Evolutionary conservation across 2,797 vertebrate species (phyloP).

Genomic region (Hippoglossus hippoglossus): DNA sequence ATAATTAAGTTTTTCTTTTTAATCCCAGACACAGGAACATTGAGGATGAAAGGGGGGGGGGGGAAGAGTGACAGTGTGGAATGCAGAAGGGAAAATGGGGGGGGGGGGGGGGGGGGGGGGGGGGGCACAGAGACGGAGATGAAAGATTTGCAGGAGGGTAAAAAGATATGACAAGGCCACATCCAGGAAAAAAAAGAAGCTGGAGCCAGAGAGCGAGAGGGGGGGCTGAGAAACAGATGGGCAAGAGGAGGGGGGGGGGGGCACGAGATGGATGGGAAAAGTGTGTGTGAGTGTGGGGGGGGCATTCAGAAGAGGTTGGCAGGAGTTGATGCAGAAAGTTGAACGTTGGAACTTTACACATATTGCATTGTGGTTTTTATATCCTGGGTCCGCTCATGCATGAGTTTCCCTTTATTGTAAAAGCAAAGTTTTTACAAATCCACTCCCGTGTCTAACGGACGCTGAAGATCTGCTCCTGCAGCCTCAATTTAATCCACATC

Average conservation of each 20-base stretch:
- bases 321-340: conserved; percentile 78
- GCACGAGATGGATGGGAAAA: conserved; percentile 42
- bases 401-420: not conserved
- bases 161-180: conserved; percentile 16
- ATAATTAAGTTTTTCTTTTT: conserved; percentile 34
- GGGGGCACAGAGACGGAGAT: conserved; percentile 17
- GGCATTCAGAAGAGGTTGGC: conserved; percentile 57
- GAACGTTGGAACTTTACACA: conserved; percentile 58
- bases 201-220: conserved; percentile 52
- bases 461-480: not conserved
- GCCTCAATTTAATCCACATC: not conserved
- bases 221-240: conserved; percentile 71
- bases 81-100: conserved; percentile 7
- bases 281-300: not conserved
- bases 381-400: conserved; percentile 23
- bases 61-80: conserved; percentile 23
- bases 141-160: conserved; percentile 28
- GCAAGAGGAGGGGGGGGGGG: conserved; percentile 46
- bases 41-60: conserved; percentile 48
- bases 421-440: not conserved
- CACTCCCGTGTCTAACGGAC: not conserved
- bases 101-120: not conserved
- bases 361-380: conserved; percentile 43
- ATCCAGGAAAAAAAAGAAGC: conserved; percentile 32
- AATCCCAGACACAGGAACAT: conserved; percentile 40